Conservation (phyloP, 2,888 invertebrate species). For the Pyralis farinalis region DNA sequence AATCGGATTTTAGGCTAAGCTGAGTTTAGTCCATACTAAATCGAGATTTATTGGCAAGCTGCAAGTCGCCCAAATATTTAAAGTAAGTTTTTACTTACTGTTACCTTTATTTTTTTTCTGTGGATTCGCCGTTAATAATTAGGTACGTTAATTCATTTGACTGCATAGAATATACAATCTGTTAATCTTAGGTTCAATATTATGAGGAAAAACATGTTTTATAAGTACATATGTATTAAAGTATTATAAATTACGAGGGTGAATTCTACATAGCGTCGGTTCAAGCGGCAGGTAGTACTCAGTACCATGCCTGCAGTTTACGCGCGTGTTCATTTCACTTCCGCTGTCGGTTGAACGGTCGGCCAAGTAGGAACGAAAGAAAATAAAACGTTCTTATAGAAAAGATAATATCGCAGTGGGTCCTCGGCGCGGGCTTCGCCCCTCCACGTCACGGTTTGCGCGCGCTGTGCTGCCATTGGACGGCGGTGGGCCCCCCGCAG, state of each 20-base stretch:
- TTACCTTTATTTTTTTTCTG: no score
- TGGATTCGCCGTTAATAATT: no score
- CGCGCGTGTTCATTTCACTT: conserved; percentile 75
- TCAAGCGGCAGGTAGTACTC: conserved; percentile 20
- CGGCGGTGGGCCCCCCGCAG: conserved; percentile 24
- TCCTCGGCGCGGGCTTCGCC: conserved; percentile 45
- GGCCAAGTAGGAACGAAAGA: conserved; percentile 70
- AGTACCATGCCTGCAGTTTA: conserved; percentile 56
- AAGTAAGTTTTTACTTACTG: no score
- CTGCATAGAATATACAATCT: no score
- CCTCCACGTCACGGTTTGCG: conserved; percentile 60
- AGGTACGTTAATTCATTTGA: no score
- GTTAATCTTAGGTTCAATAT: no score
- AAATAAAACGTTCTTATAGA: conserved; percentile 73
- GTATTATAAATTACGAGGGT: not conserved
- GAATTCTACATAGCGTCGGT: conserved; percentile 1
- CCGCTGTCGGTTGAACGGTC: conserved; percentile 76
- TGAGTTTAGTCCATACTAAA: no score
- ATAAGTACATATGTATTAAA: no score
- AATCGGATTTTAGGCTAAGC: no score
- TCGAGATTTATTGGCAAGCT: no score
- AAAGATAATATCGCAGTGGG: conserved; percentile 65
- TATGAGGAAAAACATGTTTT: no score
- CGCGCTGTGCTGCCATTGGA: conserved; percentile 59
- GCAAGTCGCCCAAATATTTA: no score